Percentiles rank a stretch among this genome's conserved stretches.
Evolutionary conservation across 2,888 invertebrate species (phyloP).

Genomic region (Sarcophaga caerulescens): DNA sequence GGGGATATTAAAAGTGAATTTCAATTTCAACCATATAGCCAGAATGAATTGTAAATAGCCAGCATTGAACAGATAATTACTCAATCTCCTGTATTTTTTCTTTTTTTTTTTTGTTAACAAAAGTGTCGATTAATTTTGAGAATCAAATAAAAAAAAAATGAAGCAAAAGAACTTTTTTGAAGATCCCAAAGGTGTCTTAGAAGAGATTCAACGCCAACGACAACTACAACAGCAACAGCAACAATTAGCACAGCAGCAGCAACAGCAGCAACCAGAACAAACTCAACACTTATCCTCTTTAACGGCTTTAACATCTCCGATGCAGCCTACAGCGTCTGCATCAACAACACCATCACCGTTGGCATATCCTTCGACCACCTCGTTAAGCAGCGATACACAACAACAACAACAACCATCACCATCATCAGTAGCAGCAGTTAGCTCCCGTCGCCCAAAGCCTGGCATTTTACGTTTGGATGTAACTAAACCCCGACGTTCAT

Average conservation of each 20-base stretch:
- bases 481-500: conserved; percentile 81
- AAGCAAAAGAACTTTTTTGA: conserved; percentile 61
- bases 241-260: conserved; percentile 12
- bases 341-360: conserved; percentile 63
- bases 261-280: not conserved
- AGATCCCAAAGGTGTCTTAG: conserved; percentile 55
- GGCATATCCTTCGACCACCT: conserved; percentile 41
- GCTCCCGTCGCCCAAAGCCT: conserved; percentile 76
- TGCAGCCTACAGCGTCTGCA: conserved; percentile 27
- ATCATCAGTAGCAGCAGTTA: not conserved
- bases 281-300: conserved; percentile 54
- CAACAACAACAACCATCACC: not conserved
- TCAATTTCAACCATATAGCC: not conserved
- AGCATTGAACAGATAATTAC: too few relatives aligned
- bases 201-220: conserved; percentile 56
- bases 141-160: conserved; percentile 23
- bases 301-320: conserved; percentile 21
- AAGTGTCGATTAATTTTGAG: not conserved
- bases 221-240: conserved; percentile 43
- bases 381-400: conserved; percentile 43
- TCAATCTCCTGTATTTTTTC: not conserved
- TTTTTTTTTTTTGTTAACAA: not conserved
- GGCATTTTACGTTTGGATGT: conserved; percentile 82
- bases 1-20: not conserved
- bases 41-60: too few relatives aligned